Conservation (phyloP, 2,113 vertebrate genomes). For the Sebastes schlegelii region DNA sequence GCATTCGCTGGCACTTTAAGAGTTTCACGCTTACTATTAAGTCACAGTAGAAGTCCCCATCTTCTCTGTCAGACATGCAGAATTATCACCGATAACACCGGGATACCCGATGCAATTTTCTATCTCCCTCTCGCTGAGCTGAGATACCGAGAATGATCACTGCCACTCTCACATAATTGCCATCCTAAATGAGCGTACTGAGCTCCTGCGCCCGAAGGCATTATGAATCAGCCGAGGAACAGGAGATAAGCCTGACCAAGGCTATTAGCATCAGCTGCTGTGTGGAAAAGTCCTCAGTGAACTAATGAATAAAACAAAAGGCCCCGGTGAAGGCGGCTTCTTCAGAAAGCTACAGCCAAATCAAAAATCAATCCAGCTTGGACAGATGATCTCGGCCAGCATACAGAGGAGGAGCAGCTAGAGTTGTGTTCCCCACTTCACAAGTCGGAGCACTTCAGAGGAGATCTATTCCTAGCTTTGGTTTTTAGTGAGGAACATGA, state of each 20-base stretch:
- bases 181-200: constrained; percentile 51
- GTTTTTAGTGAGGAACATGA: constrained; percentile 12
- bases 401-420: not conserved
- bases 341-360: constrained; percentile 56
- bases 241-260: constrained; percentile 61
- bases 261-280: constrained; percentile 67
- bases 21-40: not conserved
- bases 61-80: constrained; percentile 48
- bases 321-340: constrained; percentile 1
- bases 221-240: constrained; percentile 56
- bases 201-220: constrained; percentile 54
- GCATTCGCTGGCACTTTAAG: not conserved
- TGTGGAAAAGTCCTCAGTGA: constrained; percentile 55
- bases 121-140: constrained; percentile 30
- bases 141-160: constrained; percentile 35
- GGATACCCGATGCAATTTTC: constrained; percentile 43
- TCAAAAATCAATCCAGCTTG: constrained; percentile 61
- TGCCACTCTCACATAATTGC: constrained; percentile 62
- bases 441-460: constrained; percentile 21
- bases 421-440: constrained; percentile 23
- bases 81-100: constrained; percentile 41
- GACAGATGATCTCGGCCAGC: constrained; percentile 42
- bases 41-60: constrained; percentile 30
- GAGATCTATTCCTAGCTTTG: constrained; percentile 31
- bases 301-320: constrained; percentile 72